A percentile compares a stretch with the other conserved stretches of the same genome.
Conservation (phyloP, 2,797 vertebrate species). For the Lithobates sylvaticus region DNA sequence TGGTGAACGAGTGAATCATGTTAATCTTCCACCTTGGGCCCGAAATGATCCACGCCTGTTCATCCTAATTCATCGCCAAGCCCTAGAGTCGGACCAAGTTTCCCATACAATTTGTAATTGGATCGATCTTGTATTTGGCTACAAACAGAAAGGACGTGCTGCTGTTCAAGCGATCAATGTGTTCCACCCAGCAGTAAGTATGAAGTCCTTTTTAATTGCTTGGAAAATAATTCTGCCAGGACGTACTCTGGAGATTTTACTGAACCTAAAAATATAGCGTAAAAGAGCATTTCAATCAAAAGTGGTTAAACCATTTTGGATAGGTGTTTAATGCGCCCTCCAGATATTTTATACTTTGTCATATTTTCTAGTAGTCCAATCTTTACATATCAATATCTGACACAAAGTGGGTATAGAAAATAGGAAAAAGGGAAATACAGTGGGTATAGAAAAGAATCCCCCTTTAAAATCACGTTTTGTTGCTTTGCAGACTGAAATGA, state of each 20-base stretch:
- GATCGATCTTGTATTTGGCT: constrained; percentile 98
- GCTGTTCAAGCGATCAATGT: constrained; percentile 98
- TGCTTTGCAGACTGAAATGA: too few species aligned
- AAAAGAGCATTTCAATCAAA: too few species aligned
- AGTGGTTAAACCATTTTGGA: too few species aligned
- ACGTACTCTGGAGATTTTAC: too few species aligned
- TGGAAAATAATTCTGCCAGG: too few species aligned
- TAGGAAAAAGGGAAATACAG: too few species aligned
- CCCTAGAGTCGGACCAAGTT: constrained; percentile 94
- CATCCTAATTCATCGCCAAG: constrained; percentile 95
- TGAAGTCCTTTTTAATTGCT: neutral
- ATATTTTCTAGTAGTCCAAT: neutral
- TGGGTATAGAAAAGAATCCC: too few species aligned
- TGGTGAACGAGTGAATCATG: constrained; percentile 94
- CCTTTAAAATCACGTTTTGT: too few species aligned
- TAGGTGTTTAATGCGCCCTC: too few species aligned
- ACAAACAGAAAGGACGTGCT: constrained; percentile 97
- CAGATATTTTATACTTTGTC: neutral
- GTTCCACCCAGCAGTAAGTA: constrained; percentile 95
- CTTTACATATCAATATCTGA: neutral
- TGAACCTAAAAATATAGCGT: too few species aligned
- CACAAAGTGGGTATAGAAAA: neutral
- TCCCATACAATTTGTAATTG: constrained; percentile 97
- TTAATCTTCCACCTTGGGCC: constrained; percentile 96
- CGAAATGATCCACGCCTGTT: constrained; percentile 96